Conservation (phyloP, 1,140 invertebrate species). For the Pseudomyrmex sp. region DNA sequence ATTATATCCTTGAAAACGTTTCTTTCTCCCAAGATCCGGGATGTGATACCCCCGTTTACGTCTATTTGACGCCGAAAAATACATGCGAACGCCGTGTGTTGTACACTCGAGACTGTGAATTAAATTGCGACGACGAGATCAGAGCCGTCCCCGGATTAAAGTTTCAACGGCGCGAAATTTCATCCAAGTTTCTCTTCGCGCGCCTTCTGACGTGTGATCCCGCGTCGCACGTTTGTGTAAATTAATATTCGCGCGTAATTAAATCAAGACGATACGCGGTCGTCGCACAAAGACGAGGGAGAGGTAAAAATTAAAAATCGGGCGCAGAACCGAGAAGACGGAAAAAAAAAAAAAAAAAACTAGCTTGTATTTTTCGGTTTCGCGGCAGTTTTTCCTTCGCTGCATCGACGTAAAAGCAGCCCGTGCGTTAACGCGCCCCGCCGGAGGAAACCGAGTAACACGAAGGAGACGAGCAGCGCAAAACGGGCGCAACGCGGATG, state of each 20-base stretch:
- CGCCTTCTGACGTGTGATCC: too few relatives aligned
- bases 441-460: not conserved
- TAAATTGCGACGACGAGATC: too few relatives aligned
- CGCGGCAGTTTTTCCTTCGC: too few relatives aligned
- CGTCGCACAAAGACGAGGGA: not conserved
- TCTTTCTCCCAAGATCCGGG: too few relatives aligned
- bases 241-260: slow-evolving; percentile 42
- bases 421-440: not conserved
- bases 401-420: not conserved
- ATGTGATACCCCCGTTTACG: too few relatives aligned
- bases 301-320: not conserved
- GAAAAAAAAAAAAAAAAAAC: too few relatives aligned
- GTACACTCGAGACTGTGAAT: too few relatives aligned
- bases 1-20: too few relatives aligned
- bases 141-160: too few relatives aligned
- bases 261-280: not conserved
- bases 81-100: too few relatives aligned
- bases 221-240: not conserved
- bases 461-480: not conserved
- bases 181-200: not conserved
- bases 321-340: not conserved
- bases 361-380: too few relatives aligned
- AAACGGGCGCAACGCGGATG: slow-evolving; percentile 63
- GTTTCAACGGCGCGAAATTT: not conserved
- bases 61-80: too few relatives aligned